Evolutionary conservation across 2,113 vertebrate species (phyloP).

Genomic region (zebrafish (Danio rerio)): DNA sequence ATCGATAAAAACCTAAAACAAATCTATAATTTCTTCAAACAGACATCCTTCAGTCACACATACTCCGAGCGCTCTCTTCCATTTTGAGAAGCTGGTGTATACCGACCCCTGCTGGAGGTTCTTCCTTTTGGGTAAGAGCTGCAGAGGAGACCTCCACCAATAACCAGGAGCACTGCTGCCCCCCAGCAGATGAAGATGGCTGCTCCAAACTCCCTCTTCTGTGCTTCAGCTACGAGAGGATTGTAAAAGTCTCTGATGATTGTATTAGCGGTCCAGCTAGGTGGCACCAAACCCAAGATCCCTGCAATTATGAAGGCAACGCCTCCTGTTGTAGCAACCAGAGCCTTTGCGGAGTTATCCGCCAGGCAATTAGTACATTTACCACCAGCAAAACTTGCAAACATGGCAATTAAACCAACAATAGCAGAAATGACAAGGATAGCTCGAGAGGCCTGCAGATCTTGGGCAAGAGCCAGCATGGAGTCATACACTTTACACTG

Average conservation of each 20-base stretch:
- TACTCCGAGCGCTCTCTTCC: neutral
- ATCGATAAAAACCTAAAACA: neutral
- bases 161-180: conserved; percentile 72
- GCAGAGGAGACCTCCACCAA: conserved; percentile 82
- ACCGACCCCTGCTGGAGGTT: neutral
- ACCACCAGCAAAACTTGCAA: conserved; percentile 80
- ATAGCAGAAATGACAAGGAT: conserved; percentile 78
- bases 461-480: conserved; percentile 77
- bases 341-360: conserved; percentile 77
- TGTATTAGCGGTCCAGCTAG: conserved; percentile 82
- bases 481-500: conserved; percentile 82
- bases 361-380: conserved; percentile 83
- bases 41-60: conserved; percentile 29
- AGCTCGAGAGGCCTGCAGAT: conserved; percentile 82
- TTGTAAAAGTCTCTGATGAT: conserved; percentile 83
- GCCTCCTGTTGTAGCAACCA: conserved; percentile 80
- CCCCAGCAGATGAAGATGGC: conserved; percentile 83
- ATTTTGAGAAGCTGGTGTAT: conserved; percentile 37
- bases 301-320: conserved; percentile 77
- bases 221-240: conserved; percentile 68
- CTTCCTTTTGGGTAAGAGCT: conserved; percentile 77
- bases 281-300: conserved; percentile 78
- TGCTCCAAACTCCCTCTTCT: conserved; percentile 80
- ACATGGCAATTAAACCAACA: conserved; percentile 71
- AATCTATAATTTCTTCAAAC: neutral